A percentile compares a stretch with the other conserved stretches of the same genome.
Evolutionary conservation across 1,140 invertebrate genomes (phyloP).

Genomic region (Drosophila orosa): DNA sequence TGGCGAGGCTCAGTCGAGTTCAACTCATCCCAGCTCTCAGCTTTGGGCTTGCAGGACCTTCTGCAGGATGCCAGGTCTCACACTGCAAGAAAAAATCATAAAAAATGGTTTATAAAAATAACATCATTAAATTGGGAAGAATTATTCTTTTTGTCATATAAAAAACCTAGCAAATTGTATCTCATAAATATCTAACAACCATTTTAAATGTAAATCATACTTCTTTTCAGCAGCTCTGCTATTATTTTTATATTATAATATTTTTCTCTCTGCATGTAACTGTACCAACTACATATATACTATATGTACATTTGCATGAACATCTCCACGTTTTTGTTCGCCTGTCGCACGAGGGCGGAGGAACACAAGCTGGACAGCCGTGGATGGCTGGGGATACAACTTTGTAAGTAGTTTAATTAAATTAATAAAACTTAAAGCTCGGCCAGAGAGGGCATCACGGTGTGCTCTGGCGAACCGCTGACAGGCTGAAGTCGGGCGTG

Average conservation of each 20-base stretch:
- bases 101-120: too few relatives aligned
- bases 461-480: conserved; percentile 25
- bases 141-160: rapidly evolving
- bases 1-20: conserved; percentile 52
- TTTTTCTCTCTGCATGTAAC: conserved; percentile 3
- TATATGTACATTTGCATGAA: conserved; percentile 15
- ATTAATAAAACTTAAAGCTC: conserved; percentile 82
- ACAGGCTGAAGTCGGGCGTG: conserved; percentile 27
- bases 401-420: conserved; percentile 83
- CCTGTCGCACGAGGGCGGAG: conserved; percentile 36
- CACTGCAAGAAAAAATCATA: not conserved
- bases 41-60: conserved; percentile 16
- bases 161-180: not conserved
- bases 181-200: not conserved
- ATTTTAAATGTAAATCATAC: too few relatives aligned
- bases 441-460: conserved; percentile 34
- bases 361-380: conserved; percentile 50
- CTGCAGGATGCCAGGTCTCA: conserved; percentile 6
- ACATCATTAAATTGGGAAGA: too few relatives aligned
- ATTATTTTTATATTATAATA: too few relatives aligned
- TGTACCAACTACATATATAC: conserved; percentile 8
- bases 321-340: conserved; percentile 37
- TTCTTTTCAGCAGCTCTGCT: not conserved
- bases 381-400: conserved; percentile 74
- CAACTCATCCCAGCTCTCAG: conserved; percentile 22